phyloP scores from a whole-genome alignment of 1,140 invertebrate species.

The Gerris buenoi region DNA sequence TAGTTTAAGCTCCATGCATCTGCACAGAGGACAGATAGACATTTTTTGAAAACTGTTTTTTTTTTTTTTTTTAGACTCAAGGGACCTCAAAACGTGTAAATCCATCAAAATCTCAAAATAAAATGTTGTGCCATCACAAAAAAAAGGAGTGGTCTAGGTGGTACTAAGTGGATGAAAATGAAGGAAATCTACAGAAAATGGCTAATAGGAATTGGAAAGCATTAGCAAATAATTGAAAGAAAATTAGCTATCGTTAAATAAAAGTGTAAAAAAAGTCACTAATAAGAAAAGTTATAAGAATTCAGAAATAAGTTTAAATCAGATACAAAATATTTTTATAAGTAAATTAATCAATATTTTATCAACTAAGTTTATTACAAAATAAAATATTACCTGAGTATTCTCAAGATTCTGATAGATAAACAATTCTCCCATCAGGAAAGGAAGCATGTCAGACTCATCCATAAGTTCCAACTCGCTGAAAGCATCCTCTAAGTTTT shows the following conservation, averaged over 20 bases:
- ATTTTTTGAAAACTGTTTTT: too few relatives aligned
- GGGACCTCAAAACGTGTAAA: too few relatives aligned
- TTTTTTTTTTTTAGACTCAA: too few relatives aligned
- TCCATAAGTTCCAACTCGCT: conserved; percentile 73
- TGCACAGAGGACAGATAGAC: too few relatives aligned
- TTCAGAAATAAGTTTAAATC: neutral
- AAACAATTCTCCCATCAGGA: conserved; percentile 80
- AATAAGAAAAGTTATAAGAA: neutral
- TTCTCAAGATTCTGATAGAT: conserved; percentile 57
- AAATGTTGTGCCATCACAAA: too few relatives aligned
- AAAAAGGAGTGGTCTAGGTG: too few relatives aligned
- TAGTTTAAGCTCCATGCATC: too few relatives aligned
- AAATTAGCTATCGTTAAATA: neutral
- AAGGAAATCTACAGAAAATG: too few relatives aligned
- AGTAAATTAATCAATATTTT: neutral
- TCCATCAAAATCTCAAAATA: too few relatives aligned
- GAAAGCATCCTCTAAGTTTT: conserved; percentile 81
- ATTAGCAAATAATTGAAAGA: neutral
- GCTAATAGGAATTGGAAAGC: neutral
- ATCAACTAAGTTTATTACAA: neutral
- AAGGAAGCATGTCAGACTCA: conserved; percentile 61
- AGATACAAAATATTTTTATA: neutral
- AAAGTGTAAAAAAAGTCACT: neutral
- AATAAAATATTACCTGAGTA: conserved; percentile 40
- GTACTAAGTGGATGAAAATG: too few relatives aligned